phyloP scores from a whole-genome alignment of 1,140 invertebrate species.

The Bombus waltoni region DNA sequence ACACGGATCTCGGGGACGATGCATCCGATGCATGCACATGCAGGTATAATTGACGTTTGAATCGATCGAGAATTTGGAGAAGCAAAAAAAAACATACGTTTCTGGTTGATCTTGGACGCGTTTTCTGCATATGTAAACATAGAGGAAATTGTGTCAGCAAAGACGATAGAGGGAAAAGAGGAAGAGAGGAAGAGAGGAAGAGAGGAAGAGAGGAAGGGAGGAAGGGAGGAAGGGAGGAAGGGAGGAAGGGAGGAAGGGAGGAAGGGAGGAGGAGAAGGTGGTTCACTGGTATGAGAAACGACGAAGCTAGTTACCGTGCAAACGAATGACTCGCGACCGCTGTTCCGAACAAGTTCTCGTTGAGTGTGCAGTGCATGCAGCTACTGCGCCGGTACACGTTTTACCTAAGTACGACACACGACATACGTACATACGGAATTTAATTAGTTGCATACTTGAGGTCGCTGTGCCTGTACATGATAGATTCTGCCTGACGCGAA shows the following conservation, averaged over 20 bases:
- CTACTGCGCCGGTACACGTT: constrained; percentile 17
- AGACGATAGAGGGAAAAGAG: neutral
- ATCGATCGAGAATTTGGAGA: neutral
- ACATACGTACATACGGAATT: constrained; percentile 54
- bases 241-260: neutral
- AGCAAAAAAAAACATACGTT: neutral
- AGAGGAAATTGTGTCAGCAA: constrained; percentile 19
- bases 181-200: neutral
- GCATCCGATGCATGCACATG: too few species aligned
- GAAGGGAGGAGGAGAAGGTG: neutral
- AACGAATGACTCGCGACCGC: constrained; percentile 41
- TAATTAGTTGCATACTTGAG: constrained; percentile 67
- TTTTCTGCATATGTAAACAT: neutral
- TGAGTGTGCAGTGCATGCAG: constrained; percentile 10
- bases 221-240: neutral
- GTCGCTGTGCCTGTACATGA: constrained; percentile 50
- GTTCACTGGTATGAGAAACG: neutral
- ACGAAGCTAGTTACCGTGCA: constrained; percentile 35
- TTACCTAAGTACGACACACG: constrained; percentile 42
- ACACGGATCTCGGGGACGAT: neutral
- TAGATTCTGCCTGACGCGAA: constrained; percentile 59
- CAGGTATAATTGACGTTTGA: too few species aligned
- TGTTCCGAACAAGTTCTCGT: constrained; percentile 43
- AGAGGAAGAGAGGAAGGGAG: neutral
- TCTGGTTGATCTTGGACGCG: constrained; percentile 1